Conservation (phyloP, 1,140 invertebrate genomes). For the Delia radicum region DNA sequence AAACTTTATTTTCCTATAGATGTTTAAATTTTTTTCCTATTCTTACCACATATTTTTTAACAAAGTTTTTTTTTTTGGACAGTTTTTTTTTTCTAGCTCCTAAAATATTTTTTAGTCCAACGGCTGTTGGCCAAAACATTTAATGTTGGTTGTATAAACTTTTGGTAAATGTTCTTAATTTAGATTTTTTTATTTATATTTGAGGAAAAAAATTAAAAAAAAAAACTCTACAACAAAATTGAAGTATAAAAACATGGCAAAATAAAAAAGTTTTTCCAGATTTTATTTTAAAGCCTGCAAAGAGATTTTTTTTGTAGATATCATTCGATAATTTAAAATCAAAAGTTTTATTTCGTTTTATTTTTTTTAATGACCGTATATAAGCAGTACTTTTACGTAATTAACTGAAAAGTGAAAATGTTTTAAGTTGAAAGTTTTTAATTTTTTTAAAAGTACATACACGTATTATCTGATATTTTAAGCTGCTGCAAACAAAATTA, state of each 20-base stretch:
- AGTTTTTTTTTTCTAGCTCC: slow-evolving; percentile 12
- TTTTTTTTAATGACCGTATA: not conserved
- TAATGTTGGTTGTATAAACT: slow-evolving; percentile 12
- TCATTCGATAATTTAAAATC: slow-evolving; percentile 1
- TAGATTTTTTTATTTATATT: not conserved
- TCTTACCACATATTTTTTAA: slow-evolving; percentile 14
- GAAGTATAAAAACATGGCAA: not conserved
- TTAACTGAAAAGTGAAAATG: too few relatives aligned
- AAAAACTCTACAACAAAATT: too few relatives aligned
- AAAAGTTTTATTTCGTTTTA: not conserved
- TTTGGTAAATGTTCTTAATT: slow-evolving; percentile 14
- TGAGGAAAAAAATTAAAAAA: too few relatives aligned
- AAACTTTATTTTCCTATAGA: slow-evolving; percentile 37
- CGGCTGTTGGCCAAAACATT: not conserved
- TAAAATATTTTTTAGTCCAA: not conserved
- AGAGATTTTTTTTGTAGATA: too few relatives aligned
- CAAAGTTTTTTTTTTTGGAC: not conserved
- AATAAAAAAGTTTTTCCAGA: slow-evolving; percentile 7
- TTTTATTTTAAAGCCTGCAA: not conserved
- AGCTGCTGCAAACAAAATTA: too few relatives aligned
- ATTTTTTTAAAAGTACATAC: too few relatives aligned
- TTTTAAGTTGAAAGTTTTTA: too few relatives aligned
- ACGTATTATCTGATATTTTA: too few relatives aligned
- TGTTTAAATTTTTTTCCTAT: not conserved
- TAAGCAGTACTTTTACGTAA: too few relatives aligned